A percentile compares a stretch with the other conserved stretches of the same genome.
Evolutionary conservation across 1,140 invertebrate genomes (phyloP).

Genomic region (Helicorthomorpha holstii): DNA sequence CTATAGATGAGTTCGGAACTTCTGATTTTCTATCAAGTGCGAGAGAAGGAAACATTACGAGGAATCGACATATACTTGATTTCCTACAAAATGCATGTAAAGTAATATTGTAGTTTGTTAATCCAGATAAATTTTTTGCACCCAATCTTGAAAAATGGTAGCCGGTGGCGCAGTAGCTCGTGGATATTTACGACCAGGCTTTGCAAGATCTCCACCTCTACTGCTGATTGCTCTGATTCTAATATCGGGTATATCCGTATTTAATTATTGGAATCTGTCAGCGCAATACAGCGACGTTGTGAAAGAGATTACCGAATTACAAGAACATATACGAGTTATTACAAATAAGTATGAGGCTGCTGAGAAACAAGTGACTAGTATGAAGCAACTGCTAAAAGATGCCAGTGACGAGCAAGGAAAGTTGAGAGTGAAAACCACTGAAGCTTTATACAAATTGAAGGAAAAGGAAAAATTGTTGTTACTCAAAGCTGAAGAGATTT

Average conservation of each 20-base stretch:
- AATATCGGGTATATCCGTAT: background rate
- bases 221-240: background rate
- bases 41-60: too few species aligned
- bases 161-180: background rate
- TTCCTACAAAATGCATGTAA: too few species aligned
- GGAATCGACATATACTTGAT: too few species aligned
- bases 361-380: constrained; percentile 1
- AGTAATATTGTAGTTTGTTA: too few species aligned
- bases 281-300: background rate
- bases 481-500: background rate
- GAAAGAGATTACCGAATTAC: constrained; percentile 2
- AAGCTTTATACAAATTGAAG: background rate
- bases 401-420: background rate
- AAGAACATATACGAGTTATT: constrained; percentile 1
- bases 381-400: background rate
- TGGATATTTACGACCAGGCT: background rate
- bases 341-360: background rate
- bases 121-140: too few species aligned
- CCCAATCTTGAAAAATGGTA: too few species aligned
- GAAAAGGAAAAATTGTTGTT: background rate
- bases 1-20: too few species aligned
- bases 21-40: too few species aligned
- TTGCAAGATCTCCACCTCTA: background rate
- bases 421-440: background rate
- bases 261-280: constrained; percentile 7